Conservation (phyloP, 2,888 invertebrate species). For the Heliconius sara region DNA sequence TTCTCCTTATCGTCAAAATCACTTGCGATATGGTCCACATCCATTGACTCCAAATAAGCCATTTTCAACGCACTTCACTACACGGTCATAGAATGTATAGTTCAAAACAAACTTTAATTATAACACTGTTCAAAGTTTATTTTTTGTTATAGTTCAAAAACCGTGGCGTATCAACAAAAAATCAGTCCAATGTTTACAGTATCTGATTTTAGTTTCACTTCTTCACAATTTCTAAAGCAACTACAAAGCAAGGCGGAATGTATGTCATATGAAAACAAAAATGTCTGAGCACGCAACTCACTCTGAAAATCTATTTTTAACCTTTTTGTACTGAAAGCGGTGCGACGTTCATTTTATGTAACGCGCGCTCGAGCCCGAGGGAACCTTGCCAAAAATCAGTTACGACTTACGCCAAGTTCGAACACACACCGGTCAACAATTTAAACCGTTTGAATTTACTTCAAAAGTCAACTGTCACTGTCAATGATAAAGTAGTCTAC, state of each 20-base stretch:
- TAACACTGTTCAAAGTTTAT: constrained; percentile 25
- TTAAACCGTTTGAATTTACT: constrained; percentile 75
- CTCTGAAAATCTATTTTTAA: constrained; percentile 79
- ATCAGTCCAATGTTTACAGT: constrained; percentile 75
- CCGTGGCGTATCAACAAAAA: constrained; percentile 62
- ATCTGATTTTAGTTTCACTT: constrained; percentile 74
- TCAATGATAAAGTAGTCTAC: constrained; percentile 38
- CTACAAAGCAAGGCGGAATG: constrained; percentile 66
- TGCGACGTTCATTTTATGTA: constrained; percentile 76
- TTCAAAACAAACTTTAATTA: constrained; percentile 19
- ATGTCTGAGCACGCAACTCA: constrained; percentile 78
- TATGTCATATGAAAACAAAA: constrained; percentile 81
- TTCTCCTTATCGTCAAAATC: constrained; percentile 80
- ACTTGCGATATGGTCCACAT: constrained; percentile 67
- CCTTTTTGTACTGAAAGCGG: constrained; percentile 70
- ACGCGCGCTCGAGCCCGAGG: constrained; percentile 67
- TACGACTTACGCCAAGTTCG: constrained; percentile 56
- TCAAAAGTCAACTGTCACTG: constrained; percentile 59
- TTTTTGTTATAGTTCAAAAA: constrained; percentile 50
- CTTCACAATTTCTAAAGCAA: constrained; percentile 73
- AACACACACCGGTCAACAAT: constrained; percentile 57
- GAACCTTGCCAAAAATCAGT: constrained; percentile 79
- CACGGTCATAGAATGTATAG: constrained; percentile 34
- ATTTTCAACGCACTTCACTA: constrained; percentile 54
- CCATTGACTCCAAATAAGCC: constrained; percentile 78